Evolutionary conservation across 2,888 invertebrate species (phyloP), one percentile per base, ranked within the genome.

Genomic region (Catocala sponsa): DNA sequence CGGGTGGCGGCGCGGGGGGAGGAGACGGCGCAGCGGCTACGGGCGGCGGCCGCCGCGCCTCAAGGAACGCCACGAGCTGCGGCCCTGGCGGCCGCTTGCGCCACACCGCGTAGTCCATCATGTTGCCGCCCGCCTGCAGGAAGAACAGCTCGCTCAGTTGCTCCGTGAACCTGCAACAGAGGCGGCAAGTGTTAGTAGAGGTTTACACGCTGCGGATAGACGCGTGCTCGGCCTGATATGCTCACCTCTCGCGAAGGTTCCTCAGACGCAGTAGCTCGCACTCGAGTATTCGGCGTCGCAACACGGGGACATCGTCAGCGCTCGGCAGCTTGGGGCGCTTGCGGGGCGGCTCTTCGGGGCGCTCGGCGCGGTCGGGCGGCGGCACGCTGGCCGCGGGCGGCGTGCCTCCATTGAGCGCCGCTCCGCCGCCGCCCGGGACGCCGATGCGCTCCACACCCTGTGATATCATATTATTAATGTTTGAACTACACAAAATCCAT

Each of bases 101-200:
- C 97, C 98, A 98, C 76, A 96, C 95, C 77, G 96, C 96, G 91
- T 97, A 98, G 88, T 99, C 98, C 96, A 98, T 96, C 95, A 98
- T 96, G 92, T 98, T 98, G 70, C 98, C 98, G 78, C 97, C 97
- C 80, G 96, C 96, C 92, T 98, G 97, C 80, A 98, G 95, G 92
- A 97, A 98, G 95, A 97, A 98, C 82, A 97, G 95, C 94, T 98
- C 98, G 79, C 97, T 96, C 79, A 97, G 95, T 91, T 97, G 96
- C 87, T 98, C 97, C 77, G 96, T 96, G 91, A 97, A 97, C 85
- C 96, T 95, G 82, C 55, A 84, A 80, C 70, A 58, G 60, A 73
- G 32, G 32, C 72, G 15, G 25, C 13, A 25, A 12, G 15, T 38
- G 35, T 38, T 7, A 38, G 43, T 12, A 25, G 2, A 25, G 25